These are phyloP conservation scores for Mya arenaria DNA, from an alignment of 1,140 invertebrate genomes.

Conservation along the genomic window DNA sequence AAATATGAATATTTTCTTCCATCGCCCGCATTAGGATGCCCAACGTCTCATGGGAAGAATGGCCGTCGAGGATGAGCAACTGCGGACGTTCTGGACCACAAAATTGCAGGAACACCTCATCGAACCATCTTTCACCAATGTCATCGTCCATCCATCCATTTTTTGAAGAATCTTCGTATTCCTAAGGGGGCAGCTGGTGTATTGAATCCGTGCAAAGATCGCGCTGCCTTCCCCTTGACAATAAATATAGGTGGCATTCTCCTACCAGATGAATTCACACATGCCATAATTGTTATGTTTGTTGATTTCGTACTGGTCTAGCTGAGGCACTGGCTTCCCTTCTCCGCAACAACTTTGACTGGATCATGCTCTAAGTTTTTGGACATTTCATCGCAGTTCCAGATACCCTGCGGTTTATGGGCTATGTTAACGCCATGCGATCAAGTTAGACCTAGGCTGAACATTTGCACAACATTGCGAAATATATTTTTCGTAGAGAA, in stretches of 20 bases:
- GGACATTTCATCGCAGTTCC: slow-evolving; percentile 54
- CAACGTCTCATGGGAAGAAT: slow-evolving; percentile 58
- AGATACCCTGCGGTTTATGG: slow-evolving; percentile 4
- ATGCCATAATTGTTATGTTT: slow-evolving; percentile 59
- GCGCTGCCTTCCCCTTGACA: slow-evolving; percentile 48
- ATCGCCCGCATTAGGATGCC: slow-evolving; percentile 52
- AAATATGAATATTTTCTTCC: slow-evolving; percentile 55
- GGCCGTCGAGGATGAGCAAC: slow-evolving; percentile 61
- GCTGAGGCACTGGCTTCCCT: slow-evolving; percentile 17
- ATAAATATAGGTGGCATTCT: slow-evolving; percentile 39
- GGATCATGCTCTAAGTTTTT: slow-evolving; percentile 26
- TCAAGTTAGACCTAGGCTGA: no score
- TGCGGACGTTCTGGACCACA: slow-evolving; percentile 55
- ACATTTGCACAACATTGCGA: no score
- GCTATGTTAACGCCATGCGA: background rate
- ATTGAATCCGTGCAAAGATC: slow-evolving; percentile 38
- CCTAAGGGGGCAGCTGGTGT: slow-evolving; percentile 12
- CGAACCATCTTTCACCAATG: slow-evolving; percentile 55
- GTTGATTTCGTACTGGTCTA: slow-evolving; percentile 24
- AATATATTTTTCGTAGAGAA: no score
- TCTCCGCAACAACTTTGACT: slow-evolving; percentile 44
- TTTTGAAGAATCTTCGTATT: slow-evolving; percentile 40
- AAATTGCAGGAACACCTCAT: slow-evolving; percentile 42
- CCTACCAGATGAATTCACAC: slow-evolving; percentile 50
- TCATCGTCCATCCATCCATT: slow-evolving; percentile 56